A percentile compares a stretch with the other conserved stretches of the same genome.
These are phyloP conservation scores for Drosophila lacteicornis DNA, from an alignment of 1,140 invertebrate species.

Conservation along the genomic window DNA sequence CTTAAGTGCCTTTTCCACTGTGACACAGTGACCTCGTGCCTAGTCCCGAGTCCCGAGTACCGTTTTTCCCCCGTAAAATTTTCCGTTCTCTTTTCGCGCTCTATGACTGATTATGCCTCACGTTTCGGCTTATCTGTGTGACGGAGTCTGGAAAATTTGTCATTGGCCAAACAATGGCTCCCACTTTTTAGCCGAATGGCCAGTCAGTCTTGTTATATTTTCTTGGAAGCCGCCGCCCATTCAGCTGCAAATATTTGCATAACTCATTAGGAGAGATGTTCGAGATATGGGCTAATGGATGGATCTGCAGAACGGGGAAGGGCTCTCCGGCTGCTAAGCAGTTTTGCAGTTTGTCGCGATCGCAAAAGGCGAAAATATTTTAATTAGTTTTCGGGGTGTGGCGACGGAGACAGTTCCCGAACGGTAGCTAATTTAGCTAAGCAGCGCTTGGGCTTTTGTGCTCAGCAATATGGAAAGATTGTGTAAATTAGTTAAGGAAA, in stretches of 20 bases:
- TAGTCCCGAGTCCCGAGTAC: conserved; percentile 19
- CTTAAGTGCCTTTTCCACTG: conserved; percentile 58
- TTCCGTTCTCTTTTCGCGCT: conserved; percentile 32
- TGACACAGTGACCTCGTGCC: conserved; percentile 80
- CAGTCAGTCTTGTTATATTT: conserved; percentile 20
- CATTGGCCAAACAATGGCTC: conserved; percentile 48
- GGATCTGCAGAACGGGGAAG: conserved; percentile 4
- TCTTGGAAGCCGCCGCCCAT: conserved; percentile 65
- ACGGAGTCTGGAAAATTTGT: conserved; percentile 45
- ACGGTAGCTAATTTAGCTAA: conserved; percentile 45
- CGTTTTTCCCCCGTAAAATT: neutral
- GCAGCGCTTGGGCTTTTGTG: conserved; percentile 35
- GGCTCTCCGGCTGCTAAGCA: conserved; percentile 20
- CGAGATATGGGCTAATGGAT: conserved; percentile 40
- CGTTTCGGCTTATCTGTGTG: conserved; percentile 51
- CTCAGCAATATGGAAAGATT: conserved; percentile 73
- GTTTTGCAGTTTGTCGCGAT: conserved; percentile 65
- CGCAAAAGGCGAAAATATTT: conserved; percentile 69
- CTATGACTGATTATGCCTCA: conserved; percentile 66
- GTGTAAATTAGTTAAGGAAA: conserved; percentile 47
- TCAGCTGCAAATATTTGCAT: conserved; percentile 76
- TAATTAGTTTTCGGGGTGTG: conserved; percentile 76
- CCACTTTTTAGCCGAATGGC: conserved; percentile 12
- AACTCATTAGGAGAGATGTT: conserved; percentile 73
- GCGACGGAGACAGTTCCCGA: conserved; percentile 13